Evolutionary conservation across 2,113 vertebrate species (phyloP), one percentile per base, ranked within the genome.

Genomic region (Morone saxatilis): DNA sequence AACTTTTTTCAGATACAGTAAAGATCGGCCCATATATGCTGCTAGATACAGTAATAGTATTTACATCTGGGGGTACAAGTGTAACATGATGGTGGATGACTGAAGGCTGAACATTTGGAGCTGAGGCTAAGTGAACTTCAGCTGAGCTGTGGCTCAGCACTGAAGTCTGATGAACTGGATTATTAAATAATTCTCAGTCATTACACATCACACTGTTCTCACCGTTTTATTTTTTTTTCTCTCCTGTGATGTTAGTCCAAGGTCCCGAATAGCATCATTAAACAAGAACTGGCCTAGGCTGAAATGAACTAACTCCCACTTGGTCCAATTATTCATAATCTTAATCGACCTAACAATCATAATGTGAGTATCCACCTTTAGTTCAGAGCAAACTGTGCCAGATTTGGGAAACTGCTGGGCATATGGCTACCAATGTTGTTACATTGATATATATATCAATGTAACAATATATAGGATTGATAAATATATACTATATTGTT

Each of bases 301-400:
- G 41, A 69, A 38, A 31, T 16, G 13, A 43, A 59, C 19, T 70
- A 43, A 68, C 19, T 70, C 56, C 56, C 36, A 53, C n/a, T 25
- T 61, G 56, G 54, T 78, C 76, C 36, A 43, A 43, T 70, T 78
- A 78, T 36, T 51, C 45, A 47, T 13, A 47, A 61, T 78, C 25
- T 14, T 41, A 51, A 51, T 61, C 10, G 13, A 40, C 40, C 16
- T n/a, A 10, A 67, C 11, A 57, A 47, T 67, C 31, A 51, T 20
- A 41, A 60, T 70, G 5, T 60, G 43, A 61, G 66, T 31, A 31
- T 31, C 31, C 17, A 48, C 16, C 56, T 57, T 16, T 25, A 50
- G 65, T 20, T 22, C 2, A 16, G 51, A 59, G 25, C 63, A 9
- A 77, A 57, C 61, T 1, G 0, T 66, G 48, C 36, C 38, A 53